Base-by-base conservation (phyloP, 64 coral and sea anemone genomes). In the Trachythela sp. region DNA sequence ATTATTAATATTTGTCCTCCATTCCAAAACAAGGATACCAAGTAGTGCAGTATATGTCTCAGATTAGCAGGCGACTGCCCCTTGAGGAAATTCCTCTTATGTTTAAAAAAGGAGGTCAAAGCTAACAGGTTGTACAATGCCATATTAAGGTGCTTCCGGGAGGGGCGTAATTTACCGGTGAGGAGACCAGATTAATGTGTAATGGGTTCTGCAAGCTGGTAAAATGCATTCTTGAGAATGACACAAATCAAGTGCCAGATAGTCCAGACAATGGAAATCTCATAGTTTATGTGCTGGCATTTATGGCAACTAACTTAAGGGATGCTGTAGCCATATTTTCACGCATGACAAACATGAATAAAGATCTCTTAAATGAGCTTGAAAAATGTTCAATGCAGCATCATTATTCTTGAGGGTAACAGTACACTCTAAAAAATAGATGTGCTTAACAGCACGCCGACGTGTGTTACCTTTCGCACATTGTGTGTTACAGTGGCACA, bases 51-150 rank as follows among this genome's bases (percentile, higher is more conserved):
- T 36, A 18, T 70, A 54, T 24, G 43, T 91, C 26, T 58, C 24
- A 35, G 64, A 86, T 86, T 77, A 18, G 8, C 39, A 40, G 27
- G 32, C 32, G 68, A 29, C 39, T 91, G 84, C 50, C 39, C 4
- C 56, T 84, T 90, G 4, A 90, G 48, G 48, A 86, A 75, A 67
- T 91, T 91, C 70, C 14, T 72, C 35, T 31, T 36, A 43, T 90
- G 89, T 36, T 84, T 86, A 36, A n/a, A n/a, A n/a, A n/a, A n/a
- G n/a, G n/a, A n/a, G n/a, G n/a, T n/a, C n/a, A n/a, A n/a, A n/a
- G n/a, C n/a, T n/a, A n/a, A n/a, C n/a, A n/a, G n/a, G n/a, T n/a
- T n/a, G n/a, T n/a, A n/a, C n/a, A n/a, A n/a, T n/a, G n/a, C n/a
- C n/a, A n/a, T n/a, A n/a, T n/a, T n/a, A n/a, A n/a, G n/a, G n/a